These are phyloP conservation scores for Drosophila pseudoobscura DNA, from an alignment of 1,140 invertebrate genomes.

Conservation along the genomic window DNA sequence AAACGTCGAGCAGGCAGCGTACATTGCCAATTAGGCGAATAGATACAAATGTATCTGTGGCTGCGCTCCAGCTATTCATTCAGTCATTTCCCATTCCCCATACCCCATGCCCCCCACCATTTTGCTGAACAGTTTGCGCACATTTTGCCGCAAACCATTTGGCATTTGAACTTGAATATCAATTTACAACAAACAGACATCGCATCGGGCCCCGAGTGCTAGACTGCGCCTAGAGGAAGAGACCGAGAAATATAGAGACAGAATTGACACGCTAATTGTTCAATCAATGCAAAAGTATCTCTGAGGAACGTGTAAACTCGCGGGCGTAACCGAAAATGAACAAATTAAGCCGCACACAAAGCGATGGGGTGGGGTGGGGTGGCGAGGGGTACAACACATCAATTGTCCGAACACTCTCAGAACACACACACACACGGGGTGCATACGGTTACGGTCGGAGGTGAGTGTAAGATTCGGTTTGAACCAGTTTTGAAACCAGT, in stretches of 20 bases:
- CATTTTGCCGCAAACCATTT: constrained; percentile 78
- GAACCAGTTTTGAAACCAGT: constrained; percentile 60
- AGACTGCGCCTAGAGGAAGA: constrained; percentile 10
- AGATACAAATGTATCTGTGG: constrained; percentile 66
- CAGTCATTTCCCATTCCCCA: too few relatives aligned
- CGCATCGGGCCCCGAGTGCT: not conserved
- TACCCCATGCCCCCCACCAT: constrained; percentile 4
- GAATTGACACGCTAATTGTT: constrained; percentile 75
- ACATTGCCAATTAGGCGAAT: constrained; percentile 63
- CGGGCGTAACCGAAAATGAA: constrained; percentile 58
- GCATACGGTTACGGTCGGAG: constrained; percentile 56
- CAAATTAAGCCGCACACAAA: constrained; percentile 58
- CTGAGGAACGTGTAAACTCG: constrained; percentile 48
- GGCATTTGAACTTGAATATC: constrained; percentile 81
- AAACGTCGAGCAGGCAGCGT: constrained; percentile 17
- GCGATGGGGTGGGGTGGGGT: not conserved
- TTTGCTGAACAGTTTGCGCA: constrained; percentile 58
- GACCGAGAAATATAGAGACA: constrained; percentile 31
- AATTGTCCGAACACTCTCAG: constrained; percentile 52
- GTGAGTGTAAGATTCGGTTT: constrained; percentile 41
- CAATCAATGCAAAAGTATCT: constrained; percentile 78
- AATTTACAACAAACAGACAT: constrained; percentile 68
- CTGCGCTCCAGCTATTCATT: constrained; percentile 38
- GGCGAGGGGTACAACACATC: constrained; percentile 5
- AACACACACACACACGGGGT: constrained; percentile 21